Conservation (phyloP, 2,113 vertebrate genomes). For the Psephotus haematonotus region DNA sequence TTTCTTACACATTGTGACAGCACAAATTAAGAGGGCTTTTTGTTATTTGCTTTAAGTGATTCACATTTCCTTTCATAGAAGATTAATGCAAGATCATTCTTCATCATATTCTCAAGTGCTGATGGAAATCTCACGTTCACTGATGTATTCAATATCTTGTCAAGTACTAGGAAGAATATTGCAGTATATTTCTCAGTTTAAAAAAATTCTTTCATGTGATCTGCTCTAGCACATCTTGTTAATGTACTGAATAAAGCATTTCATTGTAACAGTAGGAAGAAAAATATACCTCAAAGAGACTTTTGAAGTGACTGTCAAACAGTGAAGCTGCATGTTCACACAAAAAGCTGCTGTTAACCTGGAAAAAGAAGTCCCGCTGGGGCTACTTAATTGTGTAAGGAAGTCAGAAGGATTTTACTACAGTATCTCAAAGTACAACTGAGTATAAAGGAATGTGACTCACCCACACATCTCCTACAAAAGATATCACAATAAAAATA, state of each 20-base stretch:
- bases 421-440: neutral
- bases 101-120: neutral
- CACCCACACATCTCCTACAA: neutral
- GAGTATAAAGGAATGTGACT: neutral
- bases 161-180: neutral
- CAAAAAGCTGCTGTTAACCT: conserved; percentile 16
- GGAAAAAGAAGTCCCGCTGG: conserved; percentile 27
- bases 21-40: neutral
- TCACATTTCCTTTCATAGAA: neutral
- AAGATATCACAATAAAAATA: neutral
- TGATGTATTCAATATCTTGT: neutral
- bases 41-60: neutral
- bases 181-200: neutral
- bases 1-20: neutral
- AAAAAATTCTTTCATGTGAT: conserved; percentile 25
- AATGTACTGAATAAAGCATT: neutral
- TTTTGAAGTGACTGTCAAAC: conserved; percentile 29
- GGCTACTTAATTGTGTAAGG: conserved; percentile 5
- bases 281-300: conserved; percentile 6
- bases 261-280: neutral
- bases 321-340: neutral
- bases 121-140: neutral
- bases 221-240: neutral
- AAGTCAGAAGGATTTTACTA: conserved; percentile 14
- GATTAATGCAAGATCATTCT: conserved; percentile 13